A percentile compares a stretch with the other conserved stretches of the same genome.
Evolutionary conservation across 2,113 vertebrate genomes (phyloP).

Genomic region (Thinocorus orbignyianus): DNA sequence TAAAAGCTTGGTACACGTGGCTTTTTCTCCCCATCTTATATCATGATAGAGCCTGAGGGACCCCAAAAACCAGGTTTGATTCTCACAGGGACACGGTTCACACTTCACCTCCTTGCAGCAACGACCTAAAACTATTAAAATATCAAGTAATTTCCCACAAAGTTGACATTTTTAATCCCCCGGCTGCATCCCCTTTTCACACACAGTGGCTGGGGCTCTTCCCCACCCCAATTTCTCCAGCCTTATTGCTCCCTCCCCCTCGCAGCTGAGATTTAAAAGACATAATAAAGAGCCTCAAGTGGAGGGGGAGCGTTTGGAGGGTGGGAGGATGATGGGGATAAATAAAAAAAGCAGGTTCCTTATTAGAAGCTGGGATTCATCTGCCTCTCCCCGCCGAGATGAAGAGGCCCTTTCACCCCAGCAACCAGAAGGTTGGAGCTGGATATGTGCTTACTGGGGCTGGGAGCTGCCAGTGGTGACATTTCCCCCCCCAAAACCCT

Average conservation of each 20-base stretch:
- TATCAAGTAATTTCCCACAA: conserved; percentile 25
- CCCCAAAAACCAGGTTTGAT: no score
- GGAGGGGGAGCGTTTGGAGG: neutral
- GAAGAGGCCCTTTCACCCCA: conserved; percentile 68
- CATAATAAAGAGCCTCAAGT: conserved; percentile 22
- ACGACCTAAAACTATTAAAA: conserved; percentile 2
- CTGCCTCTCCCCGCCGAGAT: conserved; percentile 36
- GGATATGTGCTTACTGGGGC: conserved; percentile 54
- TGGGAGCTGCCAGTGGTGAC: conserved; percentile 50
- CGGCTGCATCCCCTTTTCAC: conserved; percentile 15
- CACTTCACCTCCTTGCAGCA: neutral
- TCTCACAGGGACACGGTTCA: neutral
- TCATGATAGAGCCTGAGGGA: accelerated
- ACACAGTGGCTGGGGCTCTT: neutral
- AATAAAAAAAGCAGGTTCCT: neutral
- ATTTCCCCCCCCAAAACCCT: neutral
- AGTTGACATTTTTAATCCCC: conserved; percentile 33
- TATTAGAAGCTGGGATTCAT: conserved; percentile 46
- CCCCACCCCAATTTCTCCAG: neutral
- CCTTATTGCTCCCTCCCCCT: conserved; percentile 32
- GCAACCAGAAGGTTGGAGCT: conserved; percentile 60
- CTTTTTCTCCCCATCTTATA: neutral
- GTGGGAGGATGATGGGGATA: no score
- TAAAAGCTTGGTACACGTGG: accelerated
- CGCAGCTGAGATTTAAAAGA: conserved; percentile 23